A percentile compares a stretch with the other conserved stretches of the same genome.
Conservation (phyloP, 2,888 invertebrate genomes). For the Xestoiulus laeticollis region DNA sequence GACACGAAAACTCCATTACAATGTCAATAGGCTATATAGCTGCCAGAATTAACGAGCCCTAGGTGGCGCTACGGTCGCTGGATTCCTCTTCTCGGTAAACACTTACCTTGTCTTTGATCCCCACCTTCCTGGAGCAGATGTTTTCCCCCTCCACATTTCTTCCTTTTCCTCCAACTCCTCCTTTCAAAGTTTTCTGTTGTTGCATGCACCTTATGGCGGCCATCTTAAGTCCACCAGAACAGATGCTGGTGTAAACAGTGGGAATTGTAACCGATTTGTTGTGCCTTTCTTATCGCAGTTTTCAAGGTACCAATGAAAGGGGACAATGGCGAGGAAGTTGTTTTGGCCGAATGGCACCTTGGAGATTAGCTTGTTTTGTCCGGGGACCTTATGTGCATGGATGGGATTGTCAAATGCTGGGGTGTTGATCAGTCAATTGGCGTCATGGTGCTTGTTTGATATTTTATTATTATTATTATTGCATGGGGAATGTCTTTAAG, state of each 20-base stretch:
- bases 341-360: not conserved
- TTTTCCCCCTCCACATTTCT: not conserved
- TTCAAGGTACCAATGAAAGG: not conserved
- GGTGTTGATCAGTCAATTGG: not conserved
- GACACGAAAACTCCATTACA: slow-evolving; percentile 38
- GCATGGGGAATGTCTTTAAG: not conserved
- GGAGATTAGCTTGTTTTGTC: slow-evolving; percentile 7
- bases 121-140: not conserved
- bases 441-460: not conserved
- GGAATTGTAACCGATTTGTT: slow-evolving; percentile 24
- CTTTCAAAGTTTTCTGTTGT: not conserved
- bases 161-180: not conserved
- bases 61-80: not conserved
- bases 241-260: slow-evolving; percentile 15
- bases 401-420: not conserved
- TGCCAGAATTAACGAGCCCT: not conserved
- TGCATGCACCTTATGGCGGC: not conserved
- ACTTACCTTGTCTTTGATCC: not conserved
- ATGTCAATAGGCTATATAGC: not conserved
- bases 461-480: no score
- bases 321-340: slow-evolving; percentile 30
- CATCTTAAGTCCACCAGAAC: not conserved
- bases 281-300: slow-evolving; percentile 20
- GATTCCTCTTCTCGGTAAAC: not conserved
- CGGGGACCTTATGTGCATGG: not conserved